Base-by-base conservation (phyloP, 2,888 invertebrate genomes). In the Cyrtodaria siliqua region DNA sequence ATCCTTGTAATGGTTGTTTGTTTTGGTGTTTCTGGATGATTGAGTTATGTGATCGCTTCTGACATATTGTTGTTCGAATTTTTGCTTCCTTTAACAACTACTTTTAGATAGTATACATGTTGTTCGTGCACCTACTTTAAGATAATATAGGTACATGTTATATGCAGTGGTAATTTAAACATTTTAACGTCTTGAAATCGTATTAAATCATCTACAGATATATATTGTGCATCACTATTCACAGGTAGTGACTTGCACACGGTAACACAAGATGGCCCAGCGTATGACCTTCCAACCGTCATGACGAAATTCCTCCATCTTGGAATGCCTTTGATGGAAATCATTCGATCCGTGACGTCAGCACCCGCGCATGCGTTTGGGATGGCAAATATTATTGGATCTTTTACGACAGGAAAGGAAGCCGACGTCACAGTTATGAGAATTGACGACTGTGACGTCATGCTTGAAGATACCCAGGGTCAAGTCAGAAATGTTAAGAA, bases 301-400 rank as follows among this genome's bases (percentile, higher is more conserved):
- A 91, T 91, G 91, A 84, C 88, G 1, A 89, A 90, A 69, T 82
- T 91, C 55, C 71, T 89, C 18, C 86, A 89, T 59, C 63, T 89
- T 8, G 91, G 91, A 8, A 91, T 91, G 91, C 83, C 88, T 4
- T 62, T 91, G 16, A 23, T 44, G 26, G 86, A 91, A 18, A 79
- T 91, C 52, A 83, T 91, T 12, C 71, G 74, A 24, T 84, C 90
- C 6, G 86, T 86, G 23, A 91, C 91, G 4, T 72, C 73, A 23
- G 82, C 79, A 0, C 89, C 91, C 6, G 91, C 91, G 2, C 59
- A 62, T 26, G 87, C 86, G 6, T 86, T 89, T 27, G 77, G 83
- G 24, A 73, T 69, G 53, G 64, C 29, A 9, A 56, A 71, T 29
- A 62, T 57, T 14, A 82, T 88, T 9, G 88, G 89, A 0, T 79